Evolutionary conservation across 2,888 invertebrate genomes (phyloP).

Genomic region (Clusia tigrina): DNA sequence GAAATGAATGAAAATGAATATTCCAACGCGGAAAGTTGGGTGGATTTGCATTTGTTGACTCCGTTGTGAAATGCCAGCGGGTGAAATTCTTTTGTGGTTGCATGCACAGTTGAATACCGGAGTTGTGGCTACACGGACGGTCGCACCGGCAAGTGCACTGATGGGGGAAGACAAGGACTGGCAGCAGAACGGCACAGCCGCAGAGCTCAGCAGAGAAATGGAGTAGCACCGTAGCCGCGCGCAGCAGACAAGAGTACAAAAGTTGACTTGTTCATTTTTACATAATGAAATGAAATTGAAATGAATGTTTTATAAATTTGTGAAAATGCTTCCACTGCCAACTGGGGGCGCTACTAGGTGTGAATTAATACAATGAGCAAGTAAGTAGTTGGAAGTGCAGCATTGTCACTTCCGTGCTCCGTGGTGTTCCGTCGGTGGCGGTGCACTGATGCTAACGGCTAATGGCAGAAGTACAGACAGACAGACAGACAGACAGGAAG

Average conservation of each 20-base stretch:
- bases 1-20: background rate
- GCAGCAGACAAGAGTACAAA: no score
- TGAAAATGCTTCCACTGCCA: slow-evolving; percentile 18
- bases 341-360: no score
- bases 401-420: no score
- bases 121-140: background rate
- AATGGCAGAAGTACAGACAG: no score
- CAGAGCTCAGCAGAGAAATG: background rate
- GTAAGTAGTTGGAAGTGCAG: no score
- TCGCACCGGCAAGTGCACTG: no score
- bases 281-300: slow-evolving; percentile 55
- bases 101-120: background rate
- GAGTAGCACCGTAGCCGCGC: background rate
- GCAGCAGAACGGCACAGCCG: background rate
- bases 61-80: background rate
- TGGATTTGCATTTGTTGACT: background rate
- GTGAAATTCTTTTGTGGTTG: background rate
- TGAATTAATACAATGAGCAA: background rate
- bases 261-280: slow-evolving; percentile 47
- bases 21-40: background rate
- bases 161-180: background rate
- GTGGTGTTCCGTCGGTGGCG: no score
- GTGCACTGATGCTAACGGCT: no score
- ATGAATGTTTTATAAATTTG: slow-evolving; percentile 53
- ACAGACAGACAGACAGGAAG: no score